Evolutionary conservation across 2,113 vertebrate genomes (phyloP).

Genomic region (Cyprinodon brontotheroides): DNA sequence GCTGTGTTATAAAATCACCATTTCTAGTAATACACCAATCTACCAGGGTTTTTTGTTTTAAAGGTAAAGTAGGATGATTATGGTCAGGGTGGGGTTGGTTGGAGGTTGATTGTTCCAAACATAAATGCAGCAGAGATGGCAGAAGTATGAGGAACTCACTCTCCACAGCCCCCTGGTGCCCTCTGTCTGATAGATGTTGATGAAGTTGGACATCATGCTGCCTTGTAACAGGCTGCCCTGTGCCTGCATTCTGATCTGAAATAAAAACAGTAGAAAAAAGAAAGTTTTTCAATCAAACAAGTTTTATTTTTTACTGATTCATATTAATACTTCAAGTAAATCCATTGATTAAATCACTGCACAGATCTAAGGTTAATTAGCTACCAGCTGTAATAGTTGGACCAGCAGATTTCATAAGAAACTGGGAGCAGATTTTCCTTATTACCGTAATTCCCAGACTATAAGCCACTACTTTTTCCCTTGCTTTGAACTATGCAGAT

Average conservation of each 20-base stretch:
- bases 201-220: slow-evolving; percentile 97
- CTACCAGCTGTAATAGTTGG: too few relatives aligned
- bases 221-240: slow-evolving; percentile 93
- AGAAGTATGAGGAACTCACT: slow-evolving; percentile 76
- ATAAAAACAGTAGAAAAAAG: not conserved
- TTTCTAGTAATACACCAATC: too few relatives aligned
- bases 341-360: not conserved
- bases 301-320: not conserved
- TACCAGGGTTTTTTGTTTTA: too few relatives aligned
- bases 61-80: too few relatives aligned
- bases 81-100: too few relatives aligned
- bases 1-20: too few relatives aligned
- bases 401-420: not conserved
- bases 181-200: slow-evolving; percentile 97
- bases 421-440: not conserved
- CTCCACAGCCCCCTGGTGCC: slow-evolving; percentile 94
- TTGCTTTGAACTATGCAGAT: too few relatives aligned
- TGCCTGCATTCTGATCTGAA: slow-evolving; percentile 96
- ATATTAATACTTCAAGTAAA: not conserved
- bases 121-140: not conserved
- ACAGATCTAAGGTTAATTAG: too few relatives aligned
- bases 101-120: not conserved
- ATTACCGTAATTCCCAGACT: not conserved
- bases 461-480: too few relatives aligned
- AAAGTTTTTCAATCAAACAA: not conserved